Conservation (phyloP, 2,888 invertebrate genomes). For the Hemicrepidius hirtus region DNA sequence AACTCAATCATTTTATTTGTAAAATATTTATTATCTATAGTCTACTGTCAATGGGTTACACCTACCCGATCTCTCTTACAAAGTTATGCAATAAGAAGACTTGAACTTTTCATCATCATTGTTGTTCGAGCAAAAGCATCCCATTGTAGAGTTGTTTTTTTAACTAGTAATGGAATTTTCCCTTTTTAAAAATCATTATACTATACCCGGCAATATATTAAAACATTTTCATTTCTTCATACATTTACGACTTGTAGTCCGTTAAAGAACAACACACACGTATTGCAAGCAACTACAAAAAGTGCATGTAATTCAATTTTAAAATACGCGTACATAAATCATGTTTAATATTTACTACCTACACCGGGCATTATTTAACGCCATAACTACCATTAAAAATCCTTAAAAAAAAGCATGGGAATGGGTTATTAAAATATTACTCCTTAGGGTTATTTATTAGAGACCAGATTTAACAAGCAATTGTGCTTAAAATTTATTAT, state of each 20-base stretch:
- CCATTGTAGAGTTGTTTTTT: slow-evolving; percentile 10
- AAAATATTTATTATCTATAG: background rate
- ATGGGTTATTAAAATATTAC: no score
- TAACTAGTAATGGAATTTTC: slow-evolving; percentile 4
- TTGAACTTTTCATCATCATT: slow-evolving; percentile 4
- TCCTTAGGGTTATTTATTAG: no score
- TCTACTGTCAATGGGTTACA: no score
- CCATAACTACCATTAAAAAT: slow-evolving; percentile 25
- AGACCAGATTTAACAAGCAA: no score
- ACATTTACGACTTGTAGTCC: slow-evolving; percentile 36
- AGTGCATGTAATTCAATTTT: slow-evolving; percentile 33
- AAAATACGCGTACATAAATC: slow-evolving; percentile 39
- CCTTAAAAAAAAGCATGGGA: background rate
- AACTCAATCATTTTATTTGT: no score
- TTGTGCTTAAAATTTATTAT: no score
- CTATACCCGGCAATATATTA: slow-evolving; percentile 22
- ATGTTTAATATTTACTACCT: slow-evolving; percentile 29
- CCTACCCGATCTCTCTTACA: no score
- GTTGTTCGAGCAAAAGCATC: slow-evolving; percentile 1
- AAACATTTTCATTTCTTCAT: slow-evolving; percentile 27
- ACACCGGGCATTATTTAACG: slow-evolving; percentile 23
- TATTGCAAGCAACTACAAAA: slow-evolving; percentile 24
- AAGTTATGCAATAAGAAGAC: no score
- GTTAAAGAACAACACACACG: slow-evolving; percentile 25
- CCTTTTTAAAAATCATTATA: slow-evolving; percentile 1